A percentile compares a stretch with the other conserved stretches of the same genome.
phyloP scores from a whole-genome alignment of 2,888 invertebrate genomes.

The Deilephila porcellus region DNA sequence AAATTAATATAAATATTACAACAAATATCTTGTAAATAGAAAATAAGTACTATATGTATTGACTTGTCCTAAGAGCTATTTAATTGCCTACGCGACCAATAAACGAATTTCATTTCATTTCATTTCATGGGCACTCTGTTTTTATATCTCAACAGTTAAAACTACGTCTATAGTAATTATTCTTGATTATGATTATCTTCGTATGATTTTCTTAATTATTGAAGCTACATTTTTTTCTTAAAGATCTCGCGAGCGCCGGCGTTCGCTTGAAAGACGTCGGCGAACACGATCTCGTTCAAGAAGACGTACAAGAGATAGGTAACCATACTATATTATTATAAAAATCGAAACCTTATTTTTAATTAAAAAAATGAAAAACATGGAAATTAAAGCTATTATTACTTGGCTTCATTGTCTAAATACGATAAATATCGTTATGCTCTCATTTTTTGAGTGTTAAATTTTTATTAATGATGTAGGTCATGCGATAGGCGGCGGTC shows the following conservation, averaged over 20 bases:
- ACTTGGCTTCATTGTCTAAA: too few relatives aligned
- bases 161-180: too few relatives aligned
- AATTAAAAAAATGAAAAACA: too few relatives aligned
- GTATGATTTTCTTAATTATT: too few relatives aligned
- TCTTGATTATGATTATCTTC: background rate
- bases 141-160: background rate
- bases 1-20: too few relatives aligned
- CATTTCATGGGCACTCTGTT: slow-evolving; percentile 23
- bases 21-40: too few relatives aligned
- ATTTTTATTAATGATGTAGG: slow-evolving; percentile 45
- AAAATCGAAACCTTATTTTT: too few relatives aligned
- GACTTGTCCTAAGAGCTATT: too few relatives aligned
- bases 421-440: background rate
- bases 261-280: slow-evolving; percentile 79
- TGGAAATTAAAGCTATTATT: background rate
- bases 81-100: too few relatives aligned
- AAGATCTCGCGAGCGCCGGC: slow-evolving; percentile 82
- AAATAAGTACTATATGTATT: too few relatives aligned
- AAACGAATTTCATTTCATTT: too few relatives aligned
- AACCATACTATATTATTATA: slow-evolving; percentile 43
- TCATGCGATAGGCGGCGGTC: slow-evolving; percentile 76
- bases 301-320: slow-evolving; percentile 81
- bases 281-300: slow-evolving; percentile 79
- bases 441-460: background rate
- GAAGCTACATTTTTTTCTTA: slow-evolving; percentile 12